Conservation (phyloP, 1,140 invertebrate genomes). For the Eufriesea mexicana region DNA sequence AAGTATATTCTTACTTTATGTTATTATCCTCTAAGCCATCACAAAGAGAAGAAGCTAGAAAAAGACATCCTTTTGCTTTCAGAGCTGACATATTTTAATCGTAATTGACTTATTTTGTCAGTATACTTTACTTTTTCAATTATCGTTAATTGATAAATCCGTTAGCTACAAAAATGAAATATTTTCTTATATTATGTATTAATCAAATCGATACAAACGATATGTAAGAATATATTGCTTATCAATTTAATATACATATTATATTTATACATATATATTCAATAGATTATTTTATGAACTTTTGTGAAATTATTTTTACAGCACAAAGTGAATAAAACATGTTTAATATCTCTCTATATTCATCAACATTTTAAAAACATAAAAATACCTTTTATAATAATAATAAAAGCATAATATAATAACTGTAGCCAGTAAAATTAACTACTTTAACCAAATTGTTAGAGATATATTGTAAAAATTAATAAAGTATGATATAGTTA, state of each 20-base stretch:
- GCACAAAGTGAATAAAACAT: background rate
- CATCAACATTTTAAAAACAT: background rate
- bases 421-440: background rate
- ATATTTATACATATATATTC: background rate
- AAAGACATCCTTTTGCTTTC: conserved; percentile 75
- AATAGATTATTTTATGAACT: too few species aligned
- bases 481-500: background rate
- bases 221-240: background rate
- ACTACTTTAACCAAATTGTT: background rate
- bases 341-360: too few species aligned
- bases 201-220: background rate
- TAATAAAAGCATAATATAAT: background rate
- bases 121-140: background rate
- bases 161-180: background rate
- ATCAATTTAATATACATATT: background rate
- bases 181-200: background rate
- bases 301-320: background rate
- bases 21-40: conserved; percentile 84
- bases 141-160: background rate
- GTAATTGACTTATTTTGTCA: conserved; percentile 17
- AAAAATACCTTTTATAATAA: background rate
- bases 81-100: conserved; percentile 59
- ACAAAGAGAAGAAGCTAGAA: conserved; percentile 83
- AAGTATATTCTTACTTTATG: conserved; percentile 73
- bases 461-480: background rate